Evolutionary conservation across 2,113 vertebrate species (phyloP), one percentile per base, ranked within the genome.

Genomic region (Podarcis muralis): DNA sequence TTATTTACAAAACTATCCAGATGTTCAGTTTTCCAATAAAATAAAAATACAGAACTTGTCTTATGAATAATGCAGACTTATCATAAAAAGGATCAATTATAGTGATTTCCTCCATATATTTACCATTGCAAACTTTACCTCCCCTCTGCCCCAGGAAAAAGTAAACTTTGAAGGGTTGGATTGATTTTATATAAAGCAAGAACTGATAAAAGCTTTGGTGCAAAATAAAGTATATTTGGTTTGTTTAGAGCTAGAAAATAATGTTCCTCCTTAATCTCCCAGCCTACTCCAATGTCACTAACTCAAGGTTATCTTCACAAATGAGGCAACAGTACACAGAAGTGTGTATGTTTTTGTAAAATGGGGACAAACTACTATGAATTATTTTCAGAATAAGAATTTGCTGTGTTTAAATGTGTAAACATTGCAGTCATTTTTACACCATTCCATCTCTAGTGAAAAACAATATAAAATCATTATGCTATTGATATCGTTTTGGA

Each of bases 91-190:
- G 40, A 92, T 93, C 92, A 95, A 94, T 95, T 94, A 94, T 88
- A 91, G 90, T 69, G 87, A 85, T 87, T 90, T 85, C 2, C 86
- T 88, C 81, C 72, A 69, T 71, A 30, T 96, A 94, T 96, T 96
- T 97, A 96, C 90, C 93, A 91, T 92, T 90, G 77, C 72, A 93
- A 95, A 62, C 68, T 95, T 95, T 95, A 95, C 92, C 91, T 84
- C 87, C 85, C 48, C 48, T 48, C 48, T 48, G 48, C 48, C 48
- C 79, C 76, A 83, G 72, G 90, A 95, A 93, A 92, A 96, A 93
- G 85, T 89, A 94, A 95, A 94, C 48, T 85, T 69, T 91, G 90
- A 93, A 94, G 81, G 23, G n/a, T 88, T 86, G 30, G 90, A 91
- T 37, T 94, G 92, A 93, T 96, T 96, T 96, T 93, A 92, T 88